Percentiles rank a stretch among this genome's conserved stretches.
Conservation (phyloP, 2,888 invertebrate genomes). For the Scaeva pyrastri region DNA sequence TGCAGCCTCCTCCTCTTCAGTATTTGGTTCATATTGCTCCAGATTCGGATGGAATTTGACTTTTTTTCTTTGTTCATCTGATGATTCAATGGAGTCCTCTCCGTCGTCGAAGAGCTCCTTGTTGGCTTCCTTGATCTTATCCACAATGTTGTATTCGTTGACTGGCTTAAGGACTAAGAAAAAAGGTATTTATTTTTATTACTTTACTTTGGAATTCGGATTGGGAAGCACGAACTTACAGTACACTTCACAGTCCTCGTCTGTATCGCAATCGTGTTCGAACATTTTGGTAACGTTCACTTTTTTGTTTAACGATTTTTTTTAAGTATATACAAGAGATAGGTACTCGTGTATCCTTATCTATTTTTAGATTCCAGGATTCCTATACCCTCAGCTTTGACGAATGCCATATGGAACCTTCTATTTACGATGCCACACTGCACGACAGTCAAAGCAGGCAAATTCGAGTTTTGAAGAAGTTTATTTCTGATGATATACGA, state of each 20-base stretch:
- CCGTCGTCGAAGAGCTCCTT: slow-evolving; percentile 83
- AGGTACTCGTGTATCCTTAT: slow-evolving; percentile 27
- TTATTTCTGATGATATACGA: slow-evolving; percentile 33
- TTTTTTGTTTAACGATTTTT: slow-evolving; percentile 44
- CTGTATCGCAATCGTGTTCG: slow-evolving; percentile 82
- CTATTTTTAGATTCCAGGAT: slow-evolving; percentile 64
- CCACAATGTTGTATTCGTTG: slow-evolving; percentile 85
- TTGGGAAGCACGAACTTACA: slow-evolving; percentile 80
- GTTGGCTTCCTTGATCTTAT: slow-evolving; percentile 85
- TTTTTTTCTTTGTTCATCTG: slow-evolving; percentile 79
- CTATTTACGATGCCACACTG: slow-evolving; percentile 57
- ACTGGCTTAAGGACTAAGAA: slow-evolving; percentile 82
- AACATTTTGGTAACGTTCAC: slow-evolving; percentile 78
- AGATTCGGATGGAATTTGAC: slow-evolving; percentile 85
- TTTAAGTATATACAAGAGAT: not conserved
- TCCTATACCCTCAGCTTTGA: slow-evolving; percentile 49
- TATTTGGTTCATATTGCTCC: slow-evolving; percentile 84
- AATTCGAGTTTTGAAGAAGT: slow-evolving; percentile 47
- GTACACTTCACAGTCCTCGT: slow-evolving; percentile 83
- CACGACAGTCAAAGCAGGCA: slow-evolving; percentile 47
- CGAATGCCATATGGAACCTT: slow-evolving; percentile 51
- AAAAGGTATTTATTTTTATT: not conserved
- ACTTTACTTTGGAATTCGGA: not conserved
- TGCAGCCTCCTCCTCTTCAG: slow-evolving; percentile 23
- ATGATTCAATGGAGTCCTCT: slow-evolving; percentile 54